phyloP scores from a whole-genome alignment of 1,140 invertebrate genomes.

The Monomorium pharaonis region DNA sequence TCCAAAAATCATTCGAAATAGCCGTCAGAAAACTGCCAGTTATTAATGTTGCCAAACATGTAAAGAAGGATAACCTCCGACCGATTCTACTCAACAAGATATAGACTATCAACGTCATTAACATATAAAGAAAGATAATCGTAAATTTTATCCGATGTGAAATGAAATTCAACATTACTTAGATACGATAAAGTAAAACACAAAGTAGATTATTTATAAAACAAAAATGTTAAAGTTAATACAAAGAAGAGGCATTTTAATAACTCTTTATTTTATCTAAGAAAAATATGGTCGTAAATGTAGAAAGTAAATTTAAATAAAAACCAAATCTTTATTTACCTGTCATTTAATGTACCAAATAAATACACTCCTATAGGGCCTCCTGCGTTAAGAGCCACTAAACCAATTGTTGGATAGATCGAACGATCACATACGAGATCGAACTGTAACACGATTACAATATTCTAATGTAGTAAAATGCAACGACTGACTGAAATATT shows the following conservation, averaged over 20 bases:
- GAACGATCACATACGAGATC: constrained; percentile 93
- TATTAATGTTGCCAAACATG: constrained; percentile 91
- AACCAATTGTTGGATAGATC: constrained; percentile 93
- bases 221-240: not conserved
- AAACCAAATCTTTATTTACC: constrained; percentile 79
- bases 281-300: not conserved
- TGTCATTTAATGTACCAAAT: constrained; percentile 93
- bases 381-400: constrained; percentile 93
- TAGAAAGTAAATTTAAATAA: not conserved
- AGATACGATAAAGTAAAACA: not conserved
- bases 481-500: not conserved
- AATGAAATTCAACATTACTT: not conserved
- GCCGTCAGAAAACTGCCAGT: constrained; percentile 92
- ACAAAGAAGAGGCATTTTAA: not conserved
- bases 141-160: not conserved
- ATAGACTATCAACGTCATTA: not conserved
- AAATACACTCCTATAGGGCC: constrained; percentile 94
- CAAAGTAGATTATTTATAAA: not conserved
- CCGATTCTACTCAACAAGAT: constrained; percentile 87
- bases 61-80: constrained; percentile 92
- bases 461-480: not conserved
- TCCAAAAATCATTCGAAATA: constrained; percentile 91
- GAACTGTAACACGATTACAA: constrained; percentile 87
- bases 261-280: not conserved
- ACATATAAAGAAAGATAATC: not conserved